A percentile compares a stretch with the other conserved stretches of the same genome.
Evolutionary conservation across 2,113 vertebrate genomes (phyloP).

Genomic region (Podarcis raffonei): DNA sequence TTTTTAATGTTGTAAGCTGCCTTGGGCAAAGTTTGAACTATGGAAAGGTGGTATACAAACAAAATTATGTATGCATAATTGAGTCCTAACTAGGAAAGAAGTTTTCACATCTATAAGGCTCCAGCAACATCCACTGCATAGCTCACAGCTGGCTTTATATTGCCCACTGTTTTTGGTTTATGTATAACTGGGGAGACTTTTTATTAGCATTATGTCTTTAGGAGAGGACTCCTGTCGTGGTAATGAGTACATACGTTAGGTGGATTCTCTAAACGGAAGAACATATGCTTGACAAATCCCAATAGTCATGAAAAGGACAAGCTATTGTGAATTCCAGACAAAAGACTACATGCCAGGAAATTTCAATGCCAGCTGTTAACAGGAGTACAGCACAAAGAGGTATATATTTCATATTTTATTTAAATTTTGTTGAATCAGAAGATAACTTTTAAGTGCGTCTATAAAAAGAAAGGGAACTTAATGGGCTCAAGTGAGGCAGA

Average conservation of each 20-base stretch:
- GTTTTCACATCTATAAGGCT: neutral
- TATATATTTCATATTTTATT: neutral
- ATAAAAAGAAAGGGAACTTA: neutral
- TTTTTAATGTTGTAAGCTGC: too few species aligned
- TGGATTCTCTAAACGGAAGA: conserved; percentile 6
- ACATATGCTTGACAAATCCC: neutral
- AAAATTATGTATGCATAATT: neutral
- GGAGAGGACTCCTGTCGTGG: neutral
- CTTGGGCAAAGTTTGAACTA: too few species aligned
- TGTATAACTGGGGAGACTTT: neutral
- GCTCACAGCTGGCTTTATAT: neutral
- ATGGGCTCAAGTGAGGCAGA: neutral
- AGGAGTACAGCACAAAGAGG: neutral
- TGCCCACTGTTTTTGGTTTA: conserved; percentile 8
- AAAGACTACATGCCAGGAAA: neutral
- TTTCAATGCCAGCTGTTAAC: neutral
- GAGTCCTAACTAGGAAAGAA: neutral
- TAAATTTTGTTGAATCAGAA: neutral
- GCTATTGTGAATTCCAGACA: neutral
- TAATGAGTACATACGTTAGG: neutral
- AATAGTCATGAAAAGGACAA: neutral
- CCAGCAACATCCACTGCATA: neutral
- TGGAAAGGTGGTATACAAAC: too few species aligned
- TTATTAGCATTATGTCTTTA: neutral
- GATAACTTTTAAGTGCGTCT: fast-evolving